A percentile compares a stretch with the other conserved stretches of the same genome.
These are phyloP conservation scores for Amblyjoppa proteus DNA, from an alignment of 2,888 invertebrate genomes.

Conservation along the genomic window DNA sequence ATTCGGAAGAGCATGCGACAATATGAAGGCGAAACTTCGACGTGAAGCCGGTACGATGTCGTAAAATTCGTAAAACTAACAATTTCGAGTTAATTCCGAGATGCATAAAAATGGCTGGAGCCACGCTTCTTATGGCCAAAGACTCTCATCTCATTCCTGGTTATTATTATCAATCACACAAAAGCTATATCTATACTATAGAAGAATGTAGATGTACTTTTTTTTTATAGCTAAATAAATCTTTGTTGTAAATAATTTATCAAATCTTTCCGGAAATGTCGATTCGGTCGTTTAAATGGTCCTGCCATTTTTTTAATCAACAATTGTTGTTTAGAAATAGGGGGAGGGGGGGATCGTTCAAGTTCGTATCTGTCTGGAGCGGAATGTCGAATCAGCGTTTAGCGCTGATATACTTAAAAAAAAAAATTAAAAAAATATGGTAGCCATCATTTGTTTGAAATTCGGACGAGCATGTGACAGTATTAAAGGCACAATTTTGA, in stretches of 20 bases:
- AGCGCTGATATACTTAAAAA: background rate
- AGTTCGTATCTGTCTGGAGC: background rate
- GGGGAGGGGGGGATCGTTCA: background rate
- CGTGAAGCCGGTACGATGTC: slow-evolving; percentile 37
- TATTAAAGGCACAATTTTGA: slow-evolving; percentile 48
- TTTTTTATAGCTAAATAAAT: slow-evolving; percentile 11
- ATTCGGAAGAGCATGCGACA: slow-evolving; percentile 30
- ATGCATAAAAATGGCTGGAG: slow-evolving; percentile 69
- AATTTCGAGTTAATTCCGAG: slow-evolving; percentile 51
- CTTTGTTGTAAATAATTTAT: background rate
- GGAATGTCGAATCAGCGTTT: background rate
- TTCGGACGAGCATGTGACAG: slow-evolving; percentile 28
- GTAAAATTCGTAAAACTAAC: slow-evolving; percentile 27
- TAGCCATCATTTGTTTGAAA: slow-evolving; percentile 58
- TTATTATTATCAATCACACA: slow-evolving; percentile 83
- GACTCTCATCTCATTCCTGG: slow-evolving; percentile 92
- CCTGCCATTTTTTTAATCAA: too few species aligned
- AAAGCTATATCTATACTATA: slow-evolving; percentile 15
- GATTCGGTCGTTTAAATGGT: background rate
- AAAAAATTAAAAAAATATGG: background rate
- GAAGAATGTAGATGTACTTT: slow-evolving; percentile 48
- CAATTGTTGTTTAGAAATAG: too few species aligned
- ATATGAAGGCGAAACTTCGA: slow-evolving; percentile 40
- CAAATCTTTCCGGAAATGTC: background rate
- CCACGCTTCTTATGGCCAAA: slow-evolving; percentile 85